Base-by-base conservation (phyloP, 2,888 invertebrate species). In the Antitype chi region DNA sequence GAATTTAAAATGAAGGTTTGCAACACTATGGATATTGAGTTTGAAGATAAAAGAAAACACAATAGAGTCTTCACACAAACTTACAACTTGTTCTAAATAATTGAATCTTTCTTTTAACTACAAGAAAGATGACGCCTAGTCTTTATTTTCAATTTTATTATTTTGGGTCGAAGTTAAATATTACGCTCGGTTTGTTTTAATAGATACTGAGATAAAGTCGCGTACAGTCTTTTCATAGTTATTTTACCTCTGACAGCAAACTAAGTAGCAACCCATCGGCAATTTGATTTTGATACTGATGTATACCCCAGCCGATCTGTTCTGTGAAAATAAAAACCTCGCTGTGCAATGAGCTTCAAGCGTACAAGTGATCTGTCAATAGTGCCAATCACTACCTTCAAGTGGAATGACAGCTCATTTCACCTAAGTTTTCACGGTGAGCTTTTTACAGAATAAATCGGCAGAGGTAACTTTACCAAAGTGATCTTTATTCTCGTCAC, bases 1-100 rank as follows among this genome's bases (percentile, higher is more conserved):
- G 78, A 81, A 74, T 76, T 85, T 72, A 53, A 70, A 68, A 73
- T 74, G 59, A 74, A 78, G 62, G 64, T 49, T 81, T 73, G 28
- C 32, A 71, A 72, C 53, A 63, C 52, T 59, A 68, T 5, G 17
- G 9, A 71, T 62, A 53, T 62, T 69, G 0, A 15, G 17, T 57
- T 57, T 9, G 9, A 25, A 20, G 25, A 38, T 38, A 8, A 17
- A 53, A 28, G 6, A n/a, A 20, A 60, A 28, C 17, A 68, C 17
- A 17, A 43, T 13, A 15, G 0, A 60, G 25, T 17, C 17, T 25
- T 43, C 28, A 57, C 43, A 32, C n/a, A 49, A 55, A 66, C 28
- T 52, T 28, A 20, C 20, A 20, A 52, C 8, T 52, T 52, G 8
- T 52, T 52, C 20, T 20, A 6, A 52, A 52, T 17, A 17, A 52